Conservation (phyloP, 1,140 invertebrate genomes). For the Apolygus lucorum region DNA sequence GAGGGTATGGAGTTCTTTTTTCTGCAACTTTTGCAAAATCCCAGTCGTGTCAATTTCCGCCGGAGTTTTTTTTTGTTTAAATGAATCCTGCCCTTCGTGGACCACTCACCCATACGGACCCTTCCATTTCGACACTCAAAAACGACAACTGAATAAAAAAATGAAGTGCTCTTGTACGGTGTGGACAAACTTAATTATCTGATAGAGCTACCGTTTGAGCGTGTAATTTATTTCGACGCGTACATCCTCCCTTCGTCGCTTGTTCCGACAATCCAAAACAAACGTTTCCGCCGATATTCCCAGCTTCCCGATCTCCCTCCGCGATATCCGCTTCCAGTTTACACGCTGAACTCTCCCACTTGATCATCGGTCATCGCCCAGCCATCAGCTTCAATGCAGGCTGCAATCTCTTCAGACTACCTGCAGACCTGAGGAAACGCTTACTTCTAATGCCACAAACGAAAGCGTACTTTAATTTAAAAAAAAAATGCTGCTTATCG, state of each 20-base stretch:
- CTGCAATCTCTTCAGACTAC: too few species aligned
- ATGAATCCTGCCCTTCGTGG: neutral
- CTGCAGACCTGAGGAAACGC: too few species aligned
- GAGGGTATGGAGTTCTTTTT: neutral
- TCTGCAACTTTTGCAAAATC: neutral
- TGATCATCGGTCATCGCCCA: too few species aligned
- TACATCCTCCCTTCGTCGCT: neutral
- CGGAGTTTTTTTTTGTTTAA: neutral
- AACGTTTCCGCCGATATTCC: constrained; percentile 4
- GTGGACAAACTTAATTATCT: constrained; percentile 19
- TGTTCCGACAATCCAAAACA: neutral
- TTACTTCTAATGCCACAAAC: too few species aligned
- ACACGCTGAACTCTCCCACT: too few species aligned
- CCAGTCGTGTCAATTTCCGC: neutral
- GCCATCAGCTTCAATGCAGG: too few species aligned
- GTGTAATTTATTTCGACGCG: constrained; percentile 16
- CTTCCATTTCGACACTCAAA: neutral
- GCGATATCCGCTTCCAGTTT: too few species aligned
- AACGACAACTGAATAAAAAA: neutral
- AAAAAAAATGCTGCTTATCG: too few species aligned
- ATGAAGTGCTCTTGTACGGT: neutral
- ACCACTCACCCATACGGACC: neutral
- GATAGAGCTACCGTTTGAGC: constrained; percentile 10
- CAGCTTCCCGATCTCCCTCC: neutral
- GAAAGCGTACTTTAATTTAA: too few species aligned